A percentile compares a stretch with the other conserved stretches of the same genome.
phyloP scores from a whole-genome alignment of 64 coral and sea anemone genomes.

The Trachythela sp. region DNA sequence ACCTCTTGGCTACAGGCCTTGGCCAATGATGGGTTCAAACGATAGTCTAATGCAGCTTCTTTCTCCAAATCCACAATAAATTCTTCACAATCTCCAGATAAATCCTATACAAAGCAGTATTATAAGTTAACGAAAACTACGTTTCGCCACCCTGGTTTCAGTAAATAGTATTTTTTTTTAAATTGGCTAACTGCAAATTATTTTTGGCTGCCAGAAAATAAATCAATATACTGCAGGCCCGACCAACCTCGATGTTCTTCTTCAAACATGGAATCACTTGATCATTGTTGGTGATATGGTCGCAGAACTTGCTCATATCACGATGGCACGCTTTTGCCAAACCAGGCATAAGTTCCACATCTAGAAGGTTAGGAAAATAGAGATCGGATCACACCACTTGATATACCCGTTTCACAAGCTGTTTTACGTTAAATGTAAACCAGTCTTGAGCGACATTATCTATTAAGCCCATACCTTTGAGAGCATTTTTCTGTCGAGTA shows the following conservation, averaged over 20 bases:
- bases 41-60: constrained; percentile 12
- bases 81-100: constrained; percentile 3
- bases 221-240: background rate
- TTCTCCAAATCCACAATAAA: background rate
- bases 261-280: background rate
- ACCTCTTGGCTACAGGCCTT: background rate
- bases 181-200: background rate
- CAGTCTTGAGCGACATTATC: too few species aligned
- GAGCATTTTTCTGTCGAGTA: background rate
- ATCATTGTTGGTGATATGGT: background rate
- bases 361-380: background rate
- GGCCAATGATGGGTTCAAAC: background rate
- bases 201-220: too few species aligned
- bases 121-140: too few species aligned
- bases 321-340: background rate
- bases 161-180: too few species aligned
- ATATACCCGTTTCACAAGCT: too few species aligned
- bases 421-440: too few species aligned
- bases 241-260: background rate
- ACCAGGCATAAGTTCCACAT: background rate
- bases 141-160: too few species aligned
- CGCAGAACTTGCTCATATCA: background rate
- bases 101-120: background rate
- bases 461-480: too few species aligned
- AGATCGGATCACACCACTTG: background rate